Evolutionary conservation across 2,113 vertebrate species (phyloP).

Genomic region (Piaya cayana): DNA sequence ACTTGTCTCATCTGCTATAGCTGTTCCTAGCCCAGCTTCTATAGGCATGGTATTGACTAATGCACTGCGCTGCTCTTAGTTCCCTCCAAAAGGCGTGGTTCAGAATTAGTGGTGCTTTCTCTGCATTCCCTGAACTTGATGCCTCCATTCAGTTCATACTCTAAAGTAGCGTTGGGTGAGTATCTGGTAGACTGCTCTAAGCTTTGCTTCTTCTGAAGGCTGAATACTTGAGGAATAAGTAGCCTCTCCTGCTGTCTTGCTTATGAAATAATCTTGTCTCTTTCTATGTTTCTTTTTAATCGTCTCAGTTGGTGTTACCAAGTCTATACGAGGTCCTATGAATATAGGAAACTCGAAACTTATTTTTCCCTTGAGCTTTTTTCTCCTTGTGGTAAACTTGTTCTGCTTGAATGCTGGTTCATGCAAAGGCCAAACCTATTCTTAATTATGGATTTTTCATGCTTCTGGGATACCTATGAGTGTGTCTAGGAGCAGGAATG

Average conservation of each 20-base stretch:
- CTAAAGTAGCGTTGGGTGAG: neutral
- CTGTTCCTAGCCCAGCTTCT: neutral
- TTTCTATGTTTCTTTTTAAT: neutral
- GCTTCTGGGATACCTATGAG: neutral
- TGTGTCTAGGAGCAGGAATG: neutral
- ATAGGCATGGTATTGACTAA: neutral
- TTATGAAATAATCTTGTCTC: neutral
- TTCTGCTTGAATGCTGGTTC: neutral
- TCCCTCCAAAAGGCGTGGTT: neutral
- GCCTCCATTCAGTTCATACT: neutral
- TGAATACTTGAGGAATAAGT: neutral
- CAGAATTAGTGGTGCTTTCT: neutral
- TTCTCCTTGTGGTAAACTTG: neutral
- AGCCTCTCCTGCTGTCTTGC: neutral
- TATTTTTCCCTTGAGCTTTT: neutral
- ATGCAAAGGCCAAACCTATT: neutral
- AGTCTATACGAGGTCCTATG: neutral
- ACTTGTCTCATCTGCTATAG: neutral
- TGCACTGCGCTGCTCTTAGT: neutral
- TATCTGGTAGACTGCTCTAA: neutral
- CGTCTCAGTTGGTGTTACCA: neutral
- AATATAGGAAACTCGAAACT: neutral
- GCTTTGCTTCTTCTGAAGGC: neutral
- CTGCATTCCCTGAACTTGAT: neutral
- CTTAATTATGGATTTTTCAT: neutral